Base-by-base conservation (phyloP, 2,888 invertebrate species). In the Rhaphigaster nebulosa region DNA sequence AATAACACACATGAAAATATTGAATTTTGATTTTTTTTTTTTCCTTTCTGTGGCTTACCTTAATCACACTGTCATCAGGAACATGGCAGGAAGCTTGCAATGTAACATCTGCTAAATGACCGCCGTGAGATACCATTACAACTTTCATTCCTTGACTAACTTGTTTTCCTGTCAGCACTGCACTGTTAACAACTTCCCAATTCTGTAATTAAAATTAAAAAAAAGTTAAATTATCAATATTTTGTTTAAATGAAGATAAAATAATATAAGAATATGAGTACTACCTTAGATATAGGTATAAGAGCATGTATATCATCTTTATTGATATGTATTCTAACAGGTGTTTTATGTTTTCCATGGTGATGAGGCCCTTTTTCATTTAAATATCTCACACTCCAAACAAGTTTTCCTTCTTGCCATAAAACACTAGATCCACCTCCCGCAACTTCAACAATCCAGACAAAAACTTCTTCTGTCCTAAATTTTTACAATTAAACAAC, bases 91-190 rank as follows among this genome's bases (percentile, higher is more conserved):
- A 98, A 92, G 98, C 97, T 94, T 98, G 98, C 92, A 98, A 95
- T 41, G 99, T 99, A 92, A 99, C 98, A 94, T 99, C 99, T 91
- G 98, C 98, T 15, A 98, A 97, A 94, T 97, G 97, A 29, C 98
- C 98, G 0, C 98, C 97, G 94, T 98, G 98, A 84, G 98, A 98
- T 87, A 99, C 98, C 93, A 98, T 98, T 94, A 98, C 97, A 92
- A 99, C 97, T 94, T 98, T 98, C 97, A 99, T 97, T 29, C 98
- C 97, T 93, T 98, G 98, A 3, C 98, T 98, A 92, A 98, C 98
- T 94, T 98, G 98, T 89, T 97, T 96, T 0, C 98, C 98, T 13
- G 98, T 99, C 93, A 99, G 95, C 91, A 98, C 97, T 0, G 99
- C 99, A 2, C 98, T 98, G 94, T 99, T 99, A 94, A 99, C 95